Evolutionary conservation across 2,113 vertebrate species (phyloP).

Genomic region (Abramis brama): DNA sequence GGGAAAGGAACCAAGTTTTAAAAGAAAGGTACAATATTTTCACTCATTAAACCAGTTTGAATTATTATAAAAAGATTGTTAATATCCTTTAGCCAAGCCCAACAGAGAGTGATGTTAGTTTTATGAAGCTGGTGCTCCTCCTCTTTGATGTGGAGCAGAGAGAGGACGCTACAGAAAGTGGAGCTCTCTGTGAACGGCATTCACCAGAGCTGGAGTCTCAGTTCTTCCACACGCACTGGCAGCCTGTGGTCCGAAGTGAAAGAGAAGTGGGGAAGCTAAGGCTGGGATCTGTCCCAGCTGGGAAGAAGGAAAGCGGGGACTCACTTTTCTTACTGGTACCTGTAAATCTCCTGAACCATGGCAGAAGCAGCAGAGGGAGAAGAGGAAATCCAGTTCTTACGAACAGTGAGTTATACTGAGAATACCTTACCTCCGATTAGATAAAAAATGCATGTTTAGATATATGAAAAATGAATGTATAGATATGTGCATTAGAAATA

Average conservation of each 20-base stretch:
- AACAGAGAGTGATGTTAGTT: background rate
- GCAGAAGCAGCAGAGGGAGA: slow-evolving; percentile 89
- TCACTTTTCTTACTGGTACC: background rate
- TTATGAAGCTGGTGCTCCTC: slow-evolving; percentile 13
- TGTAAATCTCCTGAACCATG: slow-evolving; percentile 73
- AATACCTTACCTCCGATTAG: background rate
- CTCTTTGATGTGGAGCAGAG: slow-evolving; percentile 1
- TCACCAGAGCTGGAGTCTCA: slow-evolving; percentile 45
- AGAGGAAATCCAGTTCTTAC: slow-evolving; percentile 91
- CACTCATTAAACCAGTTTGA: background rate
- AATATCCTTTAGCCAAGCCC: background rate
- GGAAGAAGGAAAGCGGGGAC: slow-evolving; percentile 3
- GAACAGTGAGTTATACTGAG: slow-evolving; percentile 80
- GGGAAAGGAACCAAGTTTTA: background rate
- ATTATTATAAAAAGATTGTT: background rate
- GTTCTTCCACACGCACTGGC: slow-evolving; percentile 43
- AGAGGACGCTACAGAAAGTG: slow-evolving; percentile 7
- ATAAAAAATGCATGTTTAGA: background rate
- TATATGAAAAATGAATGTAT: background rate
- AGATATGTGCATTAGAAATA: background rate
- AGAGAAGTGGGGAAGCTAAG: slow-evolving; percentile 36
- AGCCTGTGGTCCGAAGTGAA: slow-evolving; percentile 5
- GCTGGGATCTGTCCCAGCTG: background rate
- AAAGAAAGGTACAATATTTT: background rate
- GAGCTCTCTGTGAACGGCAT: slow-evolving; percentile 15